Evolutionary conservation across 2,888 invertebrate genomes (phyloP), one percentile per base, ranked within the genome.

Genomic region (Prenolepis imparis): DNA sequence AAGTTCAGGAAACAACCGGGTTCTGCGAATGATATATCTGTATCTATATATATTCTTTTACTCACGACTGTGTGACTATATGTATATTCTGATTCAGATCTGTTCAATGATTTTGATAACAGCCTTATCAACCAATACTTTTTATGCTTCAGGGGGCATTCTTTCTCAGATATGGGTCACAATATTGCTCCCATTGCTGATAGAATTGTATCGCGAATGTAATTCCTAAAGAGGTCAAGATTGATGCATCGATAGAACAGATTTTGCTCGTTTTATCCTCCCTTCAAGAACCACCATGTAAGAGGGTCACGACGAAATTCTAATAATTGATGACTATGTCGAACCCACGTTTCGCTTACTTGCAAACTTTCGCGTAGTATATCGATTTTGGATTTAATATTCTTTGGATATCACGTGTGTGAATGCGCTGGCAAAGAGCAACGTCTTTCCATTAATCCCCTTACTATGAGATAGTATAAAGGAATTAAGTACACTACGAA

Each of bases 311-410:
- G 64, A 81, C 57, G 63, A 72, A 70, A 41, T 24, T 68, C 64
- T 68, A 85, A 88, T 88, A 89, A 88, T 89, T 88, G 70, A 89
- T 77, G 85, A 83, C 80, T 83, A 78, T 44, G 32, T 59, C 63
- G 36, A 84, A 85, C 64, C 64, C 64, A 85, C n/a, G 48, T 87
- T 87, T 85, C 59, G 57, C 57, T 61, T 63, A 75, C 28, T 78
- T 82, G 74, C 48, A 66, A 78, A 87, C 70, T 89, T 78, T 52
- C 11, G 41, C 21, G 15, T 21, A 28, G 18, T 28, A 41, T 41
- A 24, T 57, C 66, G 66, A 82, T 89, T 84, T 70, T 83, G 82
- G 81, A 89, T 89, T 88, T 77, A 84, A 28, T 75, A 86, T 80
- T 28, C 64, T 55, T 28, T 78, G 59, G 9, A 36, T 32, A 32